A percentile compares a stretch with the other conserved stretches of the same genome.
Evolutionary conservation across 2,797 vertebrate species (phyloP).

Genomic region (Aviceda cuculoides): DNA sequence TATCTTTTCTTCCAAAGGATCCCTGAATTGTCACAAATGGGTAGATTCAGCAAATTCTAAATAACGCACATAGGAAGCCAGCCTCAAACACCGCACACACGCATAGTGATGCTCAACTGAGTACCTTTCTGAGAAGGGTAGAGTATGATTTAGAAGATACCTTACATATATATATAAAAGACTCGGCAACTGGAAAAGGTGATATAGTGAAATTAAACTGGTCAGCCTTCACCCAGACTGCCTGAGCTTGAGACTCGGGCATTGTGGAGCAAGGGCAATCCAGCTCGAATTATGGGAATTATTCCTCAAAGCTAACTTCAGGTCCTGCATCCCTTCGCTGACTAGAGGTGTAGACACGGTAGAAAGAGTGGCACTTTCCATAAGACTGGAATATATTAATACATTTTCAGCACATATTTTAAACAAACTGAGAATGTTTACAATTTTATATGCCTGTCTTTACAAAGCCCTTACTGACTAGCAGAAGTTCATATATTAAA

Average conservation of each 20-base stretch:
- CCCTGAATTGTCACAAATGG: background rate
- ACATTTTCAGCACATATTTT: background rate
- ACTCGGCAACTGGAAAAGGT: background rate
- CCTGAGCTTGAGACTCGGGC: background rate
- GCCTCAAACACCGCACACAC: background rate
- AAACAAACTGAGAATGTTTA: background rate
- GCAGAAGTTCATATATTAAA: background rate
- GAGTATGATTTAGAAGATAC: too few species aligned
- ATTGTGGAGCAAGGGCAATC: background rate
- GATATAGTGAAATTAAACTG: background rate
- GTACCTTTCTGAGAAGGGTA: background rate
- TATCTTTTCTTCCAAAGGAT: background rate
- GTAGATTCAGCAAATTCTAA: background rate
- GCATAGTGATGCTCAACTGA: background rate
- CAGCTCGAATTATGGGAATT: background rate
- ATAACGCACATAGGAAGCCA: background rate
- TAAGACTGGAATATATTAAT: background rate
- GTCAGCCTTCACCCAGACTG: background rate
- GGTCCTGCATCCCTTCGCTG: background rate
- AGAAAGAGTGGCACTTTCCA: background rate
- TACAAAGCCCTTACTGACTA: background rate
- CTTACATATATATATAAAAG: fast-evolving
- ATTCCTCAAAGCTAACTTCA: background rate
- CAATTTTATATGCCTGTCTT: background rate
- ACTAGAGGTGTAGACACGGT: background rate